These are phyloP conservation scores for Hydrophis major DNA, from an alignment of 2,797 vertebrate genomes.

Conservation along the genomic window DNA sequence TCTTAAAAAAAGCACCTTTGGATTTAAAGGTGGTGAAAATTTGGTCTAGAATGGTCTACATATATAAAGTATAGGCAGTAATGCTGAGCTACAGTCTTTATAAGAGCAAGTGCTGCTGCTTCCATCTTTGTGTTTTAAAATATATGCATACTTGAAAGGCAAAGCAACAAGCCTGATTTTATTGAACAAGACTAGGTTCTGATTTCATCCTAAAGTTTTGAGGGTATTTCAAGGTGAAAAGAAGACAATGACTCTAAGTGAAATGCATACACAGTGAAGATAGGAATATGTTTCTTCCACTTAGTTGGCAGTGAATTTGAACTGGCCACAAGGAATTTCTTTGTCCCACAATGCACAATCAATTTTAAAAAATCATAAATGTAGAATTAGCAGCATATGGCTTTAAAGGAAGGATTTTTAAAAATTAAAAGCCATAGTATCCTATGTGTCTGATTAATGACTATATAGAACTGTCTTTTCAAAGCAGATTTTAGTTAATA, in stretches of 20 bases:
- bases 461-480: not conserved
- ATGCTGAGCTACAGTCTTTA: not conserved
- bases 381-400: not conserved
- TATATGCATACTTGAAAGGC: not conserved
- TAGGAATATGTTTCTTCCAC: not conserved
- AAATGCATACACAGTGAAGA: not conserved
- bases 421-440: not conserved
- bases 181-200: not conserved
- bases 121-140: not conserved
- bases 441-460: not conserved
- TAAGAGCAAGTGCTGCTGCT: not conserved
- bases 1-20: not conserved
- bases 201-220: not conserved
- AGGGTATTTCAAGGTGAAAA: not conserved
- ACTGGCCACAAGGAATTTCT: not conserved
- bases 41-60: not conserved
- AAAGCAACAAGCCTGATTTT: not conserved
- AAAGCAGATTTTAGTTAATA: not conserved
- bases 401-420: not conserved
- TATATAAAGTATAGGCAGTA: not conserved
- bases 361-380: not conserved
- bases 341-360: not conserved
- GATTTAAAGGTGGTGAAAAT: not conserved
- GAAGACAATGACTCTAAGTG: no score
- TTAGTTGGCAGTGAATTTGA: not conserved